Conservation (phyloP, 2,113 vertebrate genomes). For the Nycticryphes semicollaris region DNA sequence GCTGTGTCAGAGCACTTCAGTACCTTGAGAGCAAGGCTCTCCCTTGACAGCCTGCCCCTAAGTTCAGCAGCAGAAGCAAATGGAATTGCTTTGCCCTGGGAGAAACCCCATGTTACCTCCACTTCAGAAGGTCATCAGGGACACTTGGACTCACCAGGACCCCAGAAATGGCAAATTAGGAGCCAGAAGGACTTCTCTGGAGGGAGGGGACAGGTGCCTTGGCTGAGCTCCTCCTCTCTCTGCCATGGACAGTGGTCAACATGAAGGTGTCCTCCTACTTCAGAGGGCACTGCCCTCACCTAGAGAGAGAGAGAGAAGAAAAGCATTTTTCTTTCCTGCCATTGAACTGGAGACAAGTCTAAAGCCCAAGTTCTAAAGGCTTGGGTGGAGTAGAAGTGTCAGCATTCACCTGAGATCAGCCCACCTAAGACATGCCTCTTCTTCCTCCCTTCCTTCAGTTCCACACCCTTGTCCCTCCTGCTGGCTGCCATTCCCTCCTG, state of each 20-base stretch:
- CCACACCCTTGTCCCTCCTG: background rate
- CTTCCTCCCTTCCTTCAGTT: background rate
- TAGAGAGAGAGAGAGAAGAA: background rate
- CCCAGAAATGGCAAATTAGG: background rate
- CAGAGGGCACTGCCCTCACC: background rate
- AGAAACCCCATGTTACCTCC: background rate
- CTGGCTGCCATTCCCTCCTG: background rate
- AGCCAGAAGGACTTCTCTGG: background rate
- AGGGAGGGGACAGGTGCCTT: no score
- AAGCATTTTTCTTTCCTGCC: background rate
- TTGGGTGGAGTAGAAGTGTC: background rate
- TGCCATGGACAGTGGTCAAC: background rate
- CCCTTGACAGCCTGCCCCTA: accelerated
- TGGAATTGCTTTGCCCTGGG: background rate
- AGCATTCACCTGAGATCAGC: background rate
- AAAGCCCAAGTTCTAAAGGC: background rate
- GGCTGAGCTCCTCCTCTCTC: background rate
- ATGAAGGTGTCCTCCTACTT: background rate
- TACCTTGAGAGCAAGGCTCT: background rate
- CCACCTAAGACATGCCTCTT: background rate
- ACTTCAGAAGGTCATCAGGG: background rate
- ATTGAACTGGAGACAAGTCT: background rate
- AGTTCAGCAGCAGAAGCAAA: background rate
- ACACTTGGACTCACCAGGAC: background rate
- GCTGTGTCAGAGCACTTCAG: accelerated